phyloP scores from a whole-genome alignment of 2,888 invertebrate genomes.

The Merodon equestris region DNA sequence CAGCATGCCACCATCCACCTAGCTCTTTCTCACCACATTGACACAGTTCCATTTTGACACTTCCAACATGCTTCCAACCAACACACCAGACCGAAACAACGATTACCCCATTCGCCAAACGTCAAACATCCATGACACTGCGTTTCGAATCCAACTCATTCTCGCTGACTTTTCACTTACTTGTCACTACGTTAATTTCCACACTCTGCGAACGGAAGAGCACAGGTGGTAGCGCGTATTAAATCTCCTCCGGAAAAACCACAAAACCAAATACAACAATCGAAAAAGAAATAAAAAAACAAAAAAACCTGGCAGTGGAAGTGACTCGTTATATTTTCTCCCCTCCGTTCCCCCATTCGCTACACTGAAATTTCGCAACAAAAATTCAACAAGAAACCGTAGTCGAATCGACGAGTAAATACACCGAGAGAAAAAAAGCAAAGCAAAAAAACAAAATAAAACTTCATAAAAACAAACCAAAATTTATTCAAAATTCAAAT shows the following conservation, averaged over 20 bases:
- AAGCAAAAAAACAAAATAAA: no score
- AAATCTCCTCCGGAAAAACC: slow-evolving; percentile 1
- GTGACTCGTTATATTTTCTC: slow-evolving; percentile 17
- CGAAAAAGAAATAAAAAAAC: slow-evolving; percentile 12
- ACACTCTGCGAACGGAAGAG: slow-evolving; percentile 5
- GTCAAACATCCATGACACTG: slow-evolving; percentile 27
- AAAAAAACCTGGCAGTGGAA: slow-evolving; percentile 17
- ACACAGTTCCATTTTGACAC: slow-evolving; percentile 18
- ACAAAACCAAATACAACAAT: neutral
- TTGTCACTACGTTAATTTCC: slow-evolving; percentile 38
- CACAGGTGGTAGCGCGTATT: slow-evolving; percentile 19
- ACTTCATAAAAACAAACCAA: neutral
- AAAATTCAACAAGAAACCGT: no score
- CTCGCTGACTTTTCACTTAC: slow-evolving; percentile 22
- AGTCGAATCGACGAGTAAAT: no score
- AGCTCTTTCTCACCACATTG: slow-evolving; percentile 26
- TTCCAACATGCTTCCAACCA: neutral
- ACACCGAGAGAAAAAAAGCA: no score
- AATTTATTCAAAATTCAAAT: no score
- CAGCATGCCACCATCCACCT: neutral
- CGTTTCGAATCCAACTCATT: slow-evolving; percentile 25
- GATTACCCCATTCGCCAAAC: neutral
- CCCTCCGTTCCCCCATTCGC: neutral
- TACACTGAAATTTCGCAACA: no score
- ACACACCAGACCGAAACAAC: slow-evolving; percentile 23